Base-by-base conservation (phyloP, 2,888 invertebrate genomes). In the Sinodicranocentrus sp. region DNA sequence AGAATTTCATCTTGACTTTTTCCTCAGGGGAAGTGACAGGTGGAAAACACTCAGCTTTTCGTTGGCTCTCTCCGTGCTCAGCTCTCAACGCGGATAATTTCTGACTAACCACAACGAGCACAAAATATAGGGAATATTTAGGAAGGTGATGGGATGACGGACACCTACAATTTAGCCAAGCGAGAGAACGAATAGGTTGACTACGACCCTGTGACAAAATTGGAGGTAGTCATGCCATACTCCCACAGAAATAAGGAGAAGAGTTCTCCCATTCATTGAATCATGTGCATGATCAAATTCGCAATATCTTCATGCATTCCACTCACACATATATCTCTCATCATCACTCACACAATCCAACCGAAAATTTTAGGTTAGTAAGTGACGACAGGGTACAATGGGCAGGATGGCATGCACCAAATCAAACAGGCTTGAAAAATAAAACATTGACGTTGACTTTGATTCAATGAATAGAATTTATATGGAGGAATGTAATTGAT, bases 241-340 rank as follows among this genome's bases (percentile, higher is more conserved):
- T 80, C 80, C 80, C 80, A 80, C 80, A 72, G 80, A 80, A 80
- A 80, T 80, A 80, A 80, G 80, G 80, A 80, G 65, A 80, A 8
- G 25, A 80, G 80, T 80, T 80, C 80, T 80, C 72, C 80, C 80
- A 80, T 72, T 80, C 80, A 80, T 52, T 72, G 59, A 44, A 33
- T 78, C 43, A 52, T 17, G 26, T 68, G 68, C 54, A 54, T 48
- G 25, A 65, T 65, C 65, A 44, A 68, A 44, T 68, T 61, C 28
- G 28, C 28, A n/a, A 54, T 54, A 48, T 48, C n/a, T 54, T 6
- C 21, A 54, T 21, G 21, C 21, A 21, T 21, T n/a, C 19, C 21
- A 54, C 21, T 10, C 48, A 48, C 48, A n/a, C n/a, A 48, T 48
- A 48, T 15, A 48, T n/a, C n/a, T n/a, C n/a, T 8, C 48, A 15